phyloP scores from a whole-genome alignment of 2,113 vertebrate species.

The Myotis yumanensis region DNA sequence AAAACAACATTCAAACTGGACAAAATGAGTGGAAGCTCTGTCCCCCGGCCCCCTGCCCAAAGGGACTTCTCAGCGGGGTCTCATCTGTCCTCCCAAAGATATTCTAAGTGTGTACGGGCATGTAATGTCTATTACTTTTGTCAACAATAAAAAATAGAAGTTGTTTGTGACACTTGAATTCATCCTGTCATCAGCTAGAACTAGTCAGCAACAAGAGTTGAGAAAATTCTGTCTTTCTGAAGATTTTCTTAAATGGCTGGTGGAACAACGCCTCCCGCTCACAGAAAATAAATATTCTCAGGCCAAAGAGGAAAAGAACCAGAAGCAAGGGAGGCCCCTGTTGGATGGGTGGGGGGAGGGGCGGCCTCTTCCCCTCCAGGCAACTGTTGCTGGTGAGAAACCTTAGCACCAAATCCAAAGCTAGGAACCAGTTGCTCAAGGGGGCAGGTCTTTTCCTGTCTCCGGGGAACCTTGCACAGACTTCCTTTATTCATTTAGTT shows the following conservation, averaged over 20 bases:
- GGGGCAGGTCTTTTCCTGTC: too few species aligned
- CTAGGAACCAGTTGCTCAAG: background rate
- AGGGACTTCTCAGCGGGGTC: rapidly evolving
- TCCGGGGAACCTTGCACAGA: background rate
- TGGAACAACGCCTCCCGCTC: background rate
- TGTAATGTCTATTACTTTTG: background rate
- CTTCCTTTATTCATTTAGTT: background rate
- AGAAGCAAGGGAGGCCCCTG: background rate
- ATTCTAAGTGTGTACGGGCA: background rate
- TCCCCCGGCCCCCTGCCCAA: background rate
- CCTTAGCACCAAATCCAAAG: background rate
- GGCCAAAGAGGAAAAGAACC: background rate
- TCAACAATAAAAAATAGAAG: background rate
- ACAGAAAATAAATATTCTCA: background rate
- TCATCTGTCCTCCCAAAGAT: background rate
- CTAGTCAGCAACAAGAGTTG: background rate
- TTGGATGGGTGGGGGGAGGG: rapidly evolving
- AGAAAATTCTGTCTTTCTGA: background rate
- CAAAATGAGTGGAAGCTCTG: background rate
- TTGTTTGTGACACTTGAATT: background rate
- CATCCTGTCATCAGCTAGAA: background rate
- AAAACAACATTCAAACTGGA: background rate
- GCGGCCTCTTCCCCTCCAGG: rapidly evolving
- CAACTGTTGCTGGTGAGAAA: background rate
- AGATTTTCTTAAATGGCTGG: background rate